Evolutionary conservation across 2,113 vertebrate genomes (phyloP), one percentile per base, ranked within the genome.

Genomic region (Verasper variegatus): DNA sequence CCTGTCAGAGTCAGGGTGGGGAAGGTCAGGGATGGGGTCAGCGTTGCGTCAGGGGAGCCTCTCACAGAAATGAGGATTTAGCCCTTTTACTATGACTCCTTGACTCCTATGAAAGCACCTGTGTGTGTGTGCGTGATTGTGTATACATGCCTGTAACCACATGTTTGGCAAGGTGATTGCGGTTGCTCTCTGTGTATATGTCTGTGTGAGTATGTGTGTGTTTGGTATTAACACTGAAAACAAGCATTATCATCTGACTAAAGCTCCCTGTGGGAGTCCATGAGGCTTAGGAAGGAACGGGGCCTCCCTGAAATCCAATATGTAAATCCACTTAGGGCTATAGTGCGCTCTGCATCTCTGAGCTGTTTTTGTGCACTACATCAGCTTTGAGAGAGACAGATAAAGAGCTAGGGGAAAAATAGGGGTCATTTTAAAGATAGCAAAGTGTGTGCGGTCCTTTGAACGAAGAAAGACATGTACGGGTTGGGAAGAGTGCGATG

Each of bases 261-360:
- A 93, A 92, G 89, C 89, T 89, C 91, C 91, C 82, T 23, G 76
- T 82, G 90, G 94, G 93, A 94, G 82, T 84, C 86, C 76, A 56
- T 42, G 81, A 86, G 87, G 88, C 90, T 94, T 91, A 92, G 82
- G 84, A 80, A 80, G 61, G 88, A 88, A 86, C 23, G 81, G 81
- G 86, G 78, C 89, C 88, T 88, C 81, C 69, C 80, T 87, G 90
- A 94, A 94, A 94, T 94, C 88, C 92, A 93, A 93, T 94, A 93
- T 94, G 93, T 89, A 95, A 94, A 94, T 94, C 93, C 91, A 92
- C 91, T 91, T 92, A 94, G 81, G 66, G 77, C 89, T 5, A 51
- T 42, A 92, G 94, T 92, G 94, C 92, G 95, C 95, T 3, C 95
- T 78, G 78, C 74, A 57, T 72, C 74, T 64, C 9, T 64, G 84